Evolutionary conservation across 23 tunicate species (phyloP), one percentile per base, ranked within the genome.

Genomic region (Botrylloides violaceus): DNA sequence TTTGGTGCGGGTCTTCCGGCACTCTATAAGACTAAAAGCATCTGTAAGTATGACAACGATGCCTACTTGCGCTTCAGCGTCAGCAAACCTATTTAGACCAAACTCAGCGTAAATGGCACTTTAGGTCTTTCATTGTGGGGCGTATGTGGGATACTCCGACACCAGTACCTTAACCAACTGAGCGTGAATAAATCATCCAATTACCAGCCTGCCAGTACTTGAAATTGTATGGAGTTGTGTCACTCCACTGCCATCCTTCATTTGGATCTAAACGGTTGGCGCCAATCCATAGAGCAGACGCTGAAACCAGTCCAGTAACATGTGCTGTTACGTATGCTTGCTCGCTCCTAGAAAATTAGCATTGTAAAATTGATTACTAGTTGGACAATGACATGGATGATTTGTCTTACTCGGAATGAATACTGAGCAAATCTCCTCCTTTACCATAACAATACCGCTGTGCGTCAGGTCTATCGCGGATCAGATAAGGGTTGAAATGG

Each of bases 341-440:
- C 64, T 92, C 98, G 19, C 47, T 38, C 63, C 85, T 80, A 19
- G 4, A 66, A 15, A 43, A 15, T n/a, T 19, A 66, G 21, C 7
- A 66, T 18, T 65, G 7, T 28, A 65, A 65, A 7, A 65, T 28
- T 27, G 34, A n/a, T n/a, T n/a, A n/a, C n/a, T n/a, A n/a, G n/a
- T n/a, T n/a, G n/a, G n/a, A n/a, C n/a, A n/a, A n/a, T n/a, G n/a
- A n/a, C n/a, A n/a, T n/a, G n/a, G n/a, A n/a, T n/a, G n/a, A 43
- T 9, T 43, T 26, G 32, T 25, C 70, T 63, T 57, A 90, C 97
- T 62, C 66, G 35, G 97, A 90, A 39, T 90, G 76, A 37, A 90
- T 79, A 68, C 97, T 90, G 65, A 90, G 85, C 61, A 90, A 64
- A 26, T 83, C 82, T 36, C 85, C 90, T n/a, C 85, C 85, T 55